phyloP scores from a whole-genome alignment of 2,113 vertebrate species.

The Sturnira hondurensis region DNA sequence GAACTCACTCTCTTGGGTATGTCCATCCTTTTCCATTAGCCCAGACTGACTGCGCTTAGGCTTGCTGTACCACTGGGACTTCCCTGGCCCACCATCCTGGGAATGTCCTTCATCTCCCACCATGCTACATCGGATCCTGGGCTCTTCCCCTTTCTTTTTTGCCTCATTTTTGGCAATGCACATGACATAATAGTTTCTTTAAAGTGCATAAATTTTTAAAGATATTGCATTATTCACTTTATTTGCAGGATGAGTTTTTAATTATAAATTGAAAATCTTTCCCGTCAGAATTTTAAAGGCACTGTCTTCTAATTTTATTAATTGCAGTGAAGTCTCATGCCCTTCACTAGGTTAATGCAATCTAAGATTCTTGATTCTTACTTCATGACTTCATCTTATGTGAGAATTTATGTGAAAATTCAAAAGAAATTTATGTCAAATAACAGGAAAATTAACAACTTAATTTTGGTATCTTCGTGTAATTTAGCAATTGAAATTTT shows the following conservation, averaged over 20 bases:
- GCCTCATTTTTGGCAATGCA: not conserved
- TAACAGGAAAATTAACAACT: not conserved
- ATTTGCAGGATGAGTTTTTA: not conserved
- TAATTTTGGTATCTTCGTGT: not conserved
- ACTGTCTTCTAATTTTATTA: conserved; percentile 25
- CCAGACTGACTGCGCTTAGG: not conserved
- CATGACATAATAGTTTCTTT: not conserved
- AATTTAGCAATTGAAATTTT: not conserved
- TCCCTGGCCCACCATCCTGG: not conserved
- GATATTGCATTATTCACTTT: not conserved
- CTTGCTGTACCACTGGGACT: not conserved
- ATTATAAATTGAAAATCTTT: not conserved
- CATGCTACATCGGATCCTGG: not conserved
- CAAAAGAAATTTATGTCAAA: not conserved
- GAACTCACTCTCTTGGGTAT: not conserved
- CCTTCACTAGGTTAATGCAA: too few species aligned
- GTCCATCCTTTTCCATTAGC: not conserved
- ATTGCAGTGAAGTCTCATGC: not conserved
- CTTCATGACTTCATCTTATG: not conserved
- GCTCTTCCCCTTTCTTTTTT: not conserved
- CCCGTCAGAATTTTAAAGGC: not conserved
- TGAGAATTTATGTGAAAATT: not conserved
- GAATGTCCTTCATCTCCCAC: not conserved
- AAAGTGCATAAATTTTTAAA: not conserved
- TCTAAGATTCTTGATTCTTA: not conserved